Conservation (phyloP, 2,797 vertebrate species). For the Gymnodraco acuticeps region DNA sequence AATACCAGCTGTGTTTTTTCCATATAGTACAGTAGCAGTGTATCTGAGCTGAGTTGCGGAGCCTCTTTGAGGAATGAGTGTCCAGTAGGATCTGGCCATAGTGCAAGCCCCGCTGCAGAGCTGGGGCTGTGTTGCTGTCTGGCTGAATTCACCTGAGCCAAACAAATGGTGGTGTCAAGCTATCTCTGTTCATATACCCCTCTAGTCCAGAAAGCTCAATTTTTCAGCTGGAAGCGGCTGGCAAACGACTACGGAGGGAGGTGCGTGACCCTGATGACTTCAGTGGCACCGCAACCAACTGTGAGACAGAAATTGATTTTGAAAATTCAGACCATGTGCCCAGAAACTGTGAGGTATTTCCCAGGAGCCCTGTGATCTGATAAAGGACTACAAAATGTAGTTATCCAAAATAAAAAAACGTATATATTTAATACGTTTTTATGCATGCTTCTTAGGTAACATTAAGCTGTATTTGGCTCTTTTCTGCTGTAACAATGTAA, state of each 20-base stretch:
- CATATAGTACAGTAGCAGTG: slow-evolving; percentile 27
- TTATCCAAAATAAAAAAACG: slow-evolving; percentile 37
- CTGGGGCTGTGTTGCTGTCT: slow-evolving; percentile 76
- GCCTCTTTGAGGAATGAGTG: slow-evolving; percentile 74
- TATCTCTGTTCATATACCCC: slow-evolving; percentile 82
- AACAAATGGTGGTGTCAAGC: slow-evolving; percentile 84
- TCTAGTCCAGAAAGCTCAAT: slow-evolving; percentile 77
- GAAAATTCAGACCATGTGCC: slow-evolving; percentile 64
- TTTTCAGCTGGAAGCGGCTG: slow-evolving; percentile 79
- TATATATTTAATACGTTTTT: too few relatives aligned
- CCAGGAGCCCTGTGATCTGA: slow-evolving; percentile 55
- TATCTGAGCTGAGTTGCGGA: slow-evolving; percentile 24
- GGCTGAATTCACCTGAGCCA: slow-evolving; percentile 82
- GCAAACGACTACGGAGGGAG: slow-evolving; percentile 74
- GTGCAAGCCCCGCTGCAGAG: slow-evolving; percentile 70
- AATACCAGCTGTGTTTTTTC: slow-evolving; percentile 24
- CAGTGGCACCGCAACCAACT: slow-evolving; percentile 74
- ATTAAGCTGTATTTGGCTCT: too few relatives aligned
- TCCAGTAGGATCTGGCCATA: slow-evolving; percentile 73
- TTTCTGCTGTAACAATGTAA: too few relatives aligned
- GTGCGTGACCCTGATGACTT: slow-evolving; percentile 79
- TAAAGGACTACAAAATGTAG: slow-evolving; percentile 46
- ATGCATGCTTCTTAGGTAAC: too few relatives aligned
- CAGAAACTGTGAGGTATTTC: slow-evolving; percentile 58
- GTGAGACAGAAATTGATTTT: slow-evolving; percentile 79